Base-by-base conservation (phyloP, 1,140 invertebrate species). In the Amphibalanus amphitrite region DNA sequence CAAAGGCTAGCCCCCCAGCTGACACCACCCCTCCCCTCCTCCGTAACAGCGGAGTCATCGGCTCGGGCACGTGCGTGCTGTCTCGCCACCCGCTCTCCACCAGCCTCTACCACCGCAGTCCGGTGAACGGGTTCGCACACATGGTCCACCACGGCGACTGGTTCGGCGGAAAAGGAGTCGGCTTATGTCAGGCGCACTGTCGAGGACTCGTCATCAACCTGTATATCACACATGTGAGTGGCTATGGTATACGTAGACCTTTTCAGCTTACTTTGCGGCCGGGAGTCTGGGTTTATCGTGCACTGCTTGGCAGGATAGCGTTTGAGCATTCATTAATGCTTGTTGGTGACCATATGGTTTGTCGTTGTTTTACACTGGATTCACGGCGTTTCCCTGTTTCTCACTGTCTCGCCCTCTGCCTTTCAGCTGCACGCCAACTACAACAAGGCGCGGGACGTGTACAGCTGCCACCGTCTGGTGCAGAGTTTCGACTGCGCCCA, bases 91-190 rank as follows among this genome's bases (percentile, higher is more conserved):
- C 85, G 28, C 95, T 98, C 67, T 81, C 89, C 77, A 90, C 93
- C 79, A 89, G 90, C 0, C 88, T 95, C 77, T 95, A 92, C 76
- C 91, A 95, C 80, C 87, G 89, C 73, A 98, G 92, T 88, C 85
- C 91, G 33, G 81, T 98, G n/a, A 98, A 98, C 84, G 95, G 95
- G 6, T 98, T 97, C 78, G 88, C 95, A 70, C 95, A 98, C 79
- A 96, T 95, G 81, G 84, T 98, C 74, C 90, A 95, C 69, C 95
- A 97, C 82, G 95, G 92, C 0, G 95, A 98, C 79, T 98, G 95
- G 95, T 98, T 96, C 82, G 95, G 93, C 70, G 95, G 95, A 10
- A 98, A 98, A 85, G 93, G 94, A 47, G 87, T 97, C 70, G 95
- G 93, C 20, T 80, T 97, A 25, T 93, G 90, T 76, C 85, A 85